Evolutionary conservation across 2,113 vertebrate genomes (phyloP).

Genomic region (Rattus rattus): DNA sequence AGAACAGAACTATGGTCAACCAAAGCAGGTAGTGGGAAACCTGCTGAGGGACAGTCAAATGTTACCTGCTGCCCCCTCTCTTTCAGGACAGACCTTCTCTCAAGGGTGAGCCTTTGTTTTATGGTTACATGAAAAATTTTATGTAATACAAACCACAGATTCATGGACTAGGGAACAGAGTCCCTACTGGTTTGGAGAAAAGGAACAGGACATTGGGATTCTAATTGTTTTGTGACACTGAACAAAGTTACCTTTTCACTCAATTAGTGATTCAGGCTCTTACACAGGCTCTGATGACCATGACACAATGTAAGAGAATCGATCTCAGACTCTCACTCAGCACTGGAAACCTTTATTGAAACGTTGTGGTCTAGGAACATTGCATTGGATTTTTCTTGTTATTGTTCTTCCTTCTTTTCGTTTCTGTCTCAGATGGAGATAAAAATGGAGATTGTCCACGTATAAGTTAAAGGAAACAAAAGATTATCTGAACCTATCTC

Average conservation of each 20-base stretch:
- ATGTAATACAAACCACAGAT: background rate
- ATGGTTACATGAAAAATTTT: background rate
- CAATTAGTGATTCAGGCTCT: background rate
- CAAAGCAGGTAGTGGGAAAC: background rate
- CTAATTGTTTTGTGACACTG: background rate
- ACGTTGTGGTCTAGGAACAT: background rate
- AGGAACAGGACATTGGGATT: no score
- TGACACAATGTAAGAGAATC: background rate
- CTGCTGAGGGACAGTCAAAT: background rate
- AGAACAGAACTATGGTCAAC: background rate
- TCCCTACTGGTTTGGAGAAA: background rate
- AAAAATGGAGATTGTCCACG: background rate
- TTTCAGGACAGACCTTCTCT: background rate
- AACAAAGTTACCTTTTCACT: background rate
- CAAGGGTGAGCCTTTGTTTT: no score
- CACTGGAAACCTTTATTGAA: background rate
- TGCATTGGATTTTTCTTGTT: background rate
- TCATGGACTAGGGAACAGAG: background rate
- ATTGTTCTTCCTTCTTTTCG: background rate
- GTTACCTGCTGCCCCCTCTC: accelerated
- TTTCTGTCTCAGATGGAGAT: accelerated
- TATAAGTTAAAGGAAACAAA: background rate
- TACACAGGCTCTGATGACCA: no score
- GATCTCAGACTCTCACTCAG: background rate
- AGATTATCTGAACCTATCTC: background rate